phyloP scores from a whole-genome alignment of 1,140 invertebrate species.

The Platorchestia sp. region DNA sequence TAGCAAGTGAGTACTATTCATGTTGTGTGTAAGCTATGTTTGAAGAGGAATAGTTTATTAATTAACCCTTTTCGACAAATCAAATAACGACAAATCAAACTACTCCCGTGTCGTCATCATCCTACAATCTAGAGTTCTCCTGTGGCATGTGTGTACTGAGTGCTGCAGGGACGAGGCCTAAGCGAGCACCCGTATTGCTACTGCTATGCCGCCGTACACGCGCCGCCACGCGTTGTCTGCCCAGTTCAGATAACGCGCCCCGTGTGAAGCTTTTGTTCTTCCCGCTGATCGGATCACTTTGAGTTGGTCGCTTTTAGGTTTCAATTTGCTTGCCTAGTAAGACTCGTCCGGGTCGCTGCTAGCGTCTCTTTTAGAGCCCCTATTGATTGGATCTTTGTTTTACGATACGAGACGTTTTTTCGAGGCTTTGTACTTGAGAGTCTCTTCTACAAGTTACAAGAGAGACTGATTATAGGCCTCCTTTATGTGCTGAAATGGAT shows the following conservation, averaged over 20 bases:
- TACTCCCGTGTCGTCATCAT: no score
- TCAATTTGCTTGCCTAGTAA: neutral
- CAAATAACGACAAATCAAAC: no score
- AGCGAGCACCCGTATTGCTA: neutral
- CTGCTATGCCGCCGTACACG: neutral
- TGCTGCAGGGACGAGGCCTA: neutral
- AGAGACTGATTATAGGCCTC: neutral
- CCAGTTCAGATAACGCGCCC: neutral
- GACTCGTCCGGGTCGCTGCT: neutral
- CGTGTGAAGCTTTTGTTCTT: neutral
- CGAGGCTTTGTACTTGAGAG: neutral
- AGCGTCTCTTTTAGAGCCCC: neutral
- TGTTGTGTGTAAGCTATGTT: neutral
- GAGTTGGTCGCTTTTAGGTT: neutral
- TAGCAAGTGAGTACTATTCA: neutral
- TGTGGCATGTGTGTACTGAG: neutral
- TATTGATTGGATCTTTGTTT: neutral
- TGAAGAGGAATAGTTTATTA: neutral
- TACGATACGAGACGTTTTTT: neutral
- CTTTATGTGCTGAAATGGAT: neutral
- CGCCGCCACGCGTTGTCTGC: neutral
- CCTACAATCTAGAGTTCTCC: no score
- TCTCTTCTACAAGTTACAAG: neutral
- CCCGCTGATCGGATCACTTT: conserved; percentile 23
- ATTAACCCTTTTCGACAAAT: neutral